Evolutionary conservation across 2,797 vertebrate species (phyloP), one percentile per base, ranked within the genome.

Genomic region (Intellagama lesueurii): DNA sequence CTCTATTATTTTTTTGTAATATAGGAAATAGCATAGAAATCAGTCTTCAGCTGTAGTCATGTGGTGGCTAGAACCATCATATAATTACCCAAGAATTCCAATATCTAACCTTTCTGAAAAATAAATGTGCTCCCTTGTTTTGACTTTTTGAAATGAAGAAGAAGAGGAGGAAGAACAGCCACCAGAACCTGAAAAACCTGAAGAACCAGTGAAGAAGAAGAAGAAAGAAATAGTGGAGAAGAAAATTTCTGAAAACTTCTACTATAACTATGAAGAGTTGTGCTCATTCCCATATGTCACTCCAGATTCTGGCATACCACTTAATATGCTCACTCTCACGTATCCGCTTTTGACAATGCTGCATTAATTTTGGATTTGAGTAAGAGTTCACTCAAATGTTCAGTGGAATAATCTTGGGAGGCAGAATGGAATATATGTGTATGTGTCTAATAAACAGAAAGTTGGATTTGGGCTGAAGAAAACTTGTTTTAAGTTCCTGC

Each of bases 301-400:
- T 28, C 93, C 96, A 0, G 94, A 96, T 83, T 97, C 97, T 7
- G 95, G 91, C 49, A 98, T 99, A 94, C 97, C 98, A 0, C 90
- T 95, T 89, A 91, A 98, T 91, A 96, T 99, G 69, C 97, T 99
- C 83, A 95, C 92, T 69, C 96, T 99, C n/a, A 95, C 93, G 98
- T 99, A 99, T 99, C 98, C 98, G 97, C 92, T 93, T 75, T 91
- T 35, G 17, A 83, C 72, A 82, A 11, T 2, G 44, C 40, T 89
- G 40, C 90, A 47, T 44, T 87, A n/a, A 83, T 90, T 90, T 92
- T 89, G 92, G 90, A 28, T 49, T 88, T 82, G 52, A 64, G 28
- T 64, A n/a, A 35, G 26, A 35, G 64, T 66, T 52, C 22, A 28
- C 28, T 28, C 19, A 30, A 30, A 49, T 26, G 8, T 52, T 73